Conservation (phyloP, 2,888 invertebrate species). For the Serripes groenlandicus region DNA sequence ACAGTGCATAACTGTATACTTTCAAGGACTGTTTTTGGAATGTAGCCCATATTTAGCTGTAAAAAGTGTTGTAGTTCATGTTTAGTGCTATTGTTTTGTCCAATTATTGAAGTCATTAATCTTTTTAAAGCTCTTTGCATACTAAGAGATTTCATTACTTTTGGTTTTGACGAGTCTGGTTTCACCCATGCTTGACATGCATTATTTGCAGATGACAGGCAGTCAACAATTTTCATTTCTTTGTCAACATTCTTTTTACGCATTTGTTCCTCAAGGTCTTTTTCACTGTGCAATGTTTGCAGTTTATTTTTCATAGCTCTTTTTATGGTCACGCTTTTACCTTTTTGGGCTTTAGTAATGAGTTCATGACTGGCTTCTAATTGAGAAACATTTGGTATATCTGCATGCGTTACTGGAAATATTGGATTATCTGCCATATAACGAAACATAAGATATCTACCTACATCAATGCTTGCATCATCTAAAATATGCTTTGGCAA, state of each 20-base stretch:
- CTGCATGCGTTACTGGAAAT: too few relatives aligned
- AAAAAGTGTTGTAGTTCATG: background rate
- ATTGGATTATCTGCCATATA: too few relatives aligned
- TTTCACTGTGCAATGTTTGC: background rate
- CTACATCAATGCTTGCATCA: too few relatives aligned
- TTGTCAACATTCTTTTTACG: background rate
- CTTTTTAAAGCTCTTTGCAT: background rate
- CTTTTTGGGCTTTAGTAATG: too few relatives aligned
- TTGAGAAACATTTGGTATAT: too few relatives aligned
- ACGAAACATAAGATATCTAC: too few relatives aligned
- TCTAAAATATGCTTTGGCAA: too few relatives aligned
- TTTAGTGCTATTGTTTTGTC: background rate
- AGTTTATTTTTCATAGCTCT: conserved; percentile 20
- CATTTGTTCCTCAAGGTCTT: background rate
- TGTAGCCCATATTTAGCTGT: background rate
- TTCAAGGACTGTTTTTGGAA: background rate
- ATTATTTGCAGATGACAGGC: background rate
- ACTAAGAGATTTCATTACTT: background rate
- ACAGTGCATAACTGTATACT: background rate
- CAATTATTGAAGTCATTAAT: background rate
- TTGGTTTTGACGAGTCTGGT: conserved; percentile 7
- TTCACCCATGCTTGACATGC: background rate
- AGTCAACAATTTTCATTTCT: background rate
- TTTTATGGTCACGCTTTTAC: conserved; percentile 50
- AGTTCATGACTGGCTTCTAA: too few relatives aligned